Evolutionary conservation across 1,140 invertebrate genomes (phyloP).

Genomic region (Zaprionus nigranus): DNA sequence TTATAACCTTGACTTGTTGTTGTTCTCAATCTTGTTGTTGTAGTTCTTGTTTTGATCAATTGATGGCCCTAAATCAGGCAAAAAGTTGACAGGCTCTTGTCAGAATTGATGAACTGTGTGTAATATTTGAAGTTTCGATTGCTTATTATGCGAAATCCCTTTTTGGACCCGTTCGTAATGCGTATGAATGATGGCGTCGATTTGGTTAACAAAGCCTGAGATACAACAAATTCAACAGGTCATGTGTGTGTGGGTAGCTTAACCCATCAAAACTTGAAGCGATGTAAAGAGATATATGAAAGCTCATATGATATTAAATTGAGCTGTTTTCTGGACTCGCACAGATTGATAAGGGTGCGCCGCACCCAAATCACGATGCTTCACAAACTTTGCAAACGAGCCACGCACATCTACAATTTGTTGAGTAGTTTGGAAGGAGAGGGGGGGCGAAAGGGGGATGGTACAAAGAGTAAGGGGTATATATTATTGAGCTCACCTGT

Average conservation of each 20-base stretch:
- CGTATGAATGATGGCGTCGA: conserved; percentile 37
- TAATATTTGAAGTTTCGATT: conserved; percentile 24
- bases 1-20: neutral
- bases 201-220: conserved; percentile 25
- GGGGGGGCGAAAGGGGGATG: neutral
- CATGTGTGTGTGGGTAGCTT: conserved; percentile 5
- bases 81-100: conserved; percentile 26
- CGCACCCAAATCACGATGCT: conserved; percentile 30
- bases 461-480: neutral
- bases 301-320: conserved; percentile 28
- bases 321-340: conserved; percentile 29
- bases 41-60: conserved; percentile 12
- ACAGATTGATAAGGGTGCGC: conserved; percentile 48
- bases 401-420: conserved; percentile 45
- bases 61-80: conserved; percentile 15
- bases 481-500: conserved; percentile 90
- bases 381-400: conserved; percentile 31
- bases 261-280: conserved; percentile 30
- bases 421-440: conserved; percentile 1
- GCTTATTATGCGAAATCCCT: conserved; percentile 11
- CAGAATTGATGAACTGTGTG: conserved; percentile 38
- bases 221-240: conserved; percentile 14
- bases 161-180: conserved; percentile 2
- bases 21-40: neutral
- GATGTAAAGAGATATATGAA: neutral